phyloP scores from a whole-genome alignment of 2,888 invertebrate genomes.

The Xanthia icteritia region DNA sequence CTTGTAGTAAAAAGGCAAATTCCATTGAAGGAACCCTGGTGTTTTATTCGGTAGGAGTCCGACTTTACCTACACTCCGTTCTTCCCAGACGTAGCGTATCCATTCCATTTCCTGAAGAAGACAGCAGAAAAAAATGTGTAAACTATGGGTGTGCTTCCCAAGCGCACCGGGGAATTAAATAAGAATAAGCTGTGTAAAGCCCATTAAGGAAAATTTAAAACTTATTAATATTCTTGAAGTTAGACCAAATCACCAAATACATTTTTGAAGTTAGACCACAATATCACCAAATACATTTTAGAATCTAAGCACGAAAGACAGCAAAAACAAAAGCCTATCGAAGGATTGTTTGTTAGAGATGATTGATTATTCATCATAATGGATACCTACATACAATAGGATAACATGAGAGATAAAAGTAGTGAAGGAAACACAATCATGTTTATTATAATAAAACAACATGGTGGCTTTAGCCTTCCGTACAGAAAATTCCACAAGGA shows the following conservation, averaged over 20 bases:
- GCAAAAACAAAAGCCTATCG: not conserved
- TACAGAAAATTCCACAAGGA: conserved; percentile 51
- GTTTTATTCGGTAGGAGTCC: not conserved
- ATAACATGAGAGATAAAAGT: conserved; percentile 5
- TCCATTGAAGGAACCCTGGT: not conserved
- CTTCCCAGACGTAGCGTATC: not conserved
- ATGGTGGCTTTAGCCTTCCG: conserved; percentile 34
- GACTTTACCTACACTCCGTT: not conserved
- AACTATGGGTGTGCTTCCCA: not conserved
- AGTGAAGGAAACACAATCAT: conserved; percentile 21
- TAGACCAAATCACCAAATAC: not conserved
- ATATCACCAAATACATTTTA: not conserved
- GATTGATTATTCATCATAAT: not conserved
- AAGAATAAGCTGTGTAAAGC: not conserved
- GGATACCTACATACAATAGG: too few species aligned
- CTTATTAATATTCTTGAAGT: not conserved
- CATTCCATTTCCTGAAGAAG: too few species aligned
- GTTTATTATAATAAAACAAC: conserved; percentile 32
- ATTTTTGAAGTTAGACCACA: not conserved
- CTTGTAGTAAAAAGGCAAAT: not conserved
- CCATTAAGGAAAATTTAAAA: not conserved
- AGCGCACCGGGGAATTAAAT: not conserved
- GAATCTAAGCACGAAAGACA: not conserved
- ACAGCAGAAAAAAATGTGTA: not conserved
- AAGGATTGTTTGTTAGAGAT: not conserved